Conservation (phyloP, 2,113 vertebrate species). For the Sarotherodon lohbergeri region DNA sequence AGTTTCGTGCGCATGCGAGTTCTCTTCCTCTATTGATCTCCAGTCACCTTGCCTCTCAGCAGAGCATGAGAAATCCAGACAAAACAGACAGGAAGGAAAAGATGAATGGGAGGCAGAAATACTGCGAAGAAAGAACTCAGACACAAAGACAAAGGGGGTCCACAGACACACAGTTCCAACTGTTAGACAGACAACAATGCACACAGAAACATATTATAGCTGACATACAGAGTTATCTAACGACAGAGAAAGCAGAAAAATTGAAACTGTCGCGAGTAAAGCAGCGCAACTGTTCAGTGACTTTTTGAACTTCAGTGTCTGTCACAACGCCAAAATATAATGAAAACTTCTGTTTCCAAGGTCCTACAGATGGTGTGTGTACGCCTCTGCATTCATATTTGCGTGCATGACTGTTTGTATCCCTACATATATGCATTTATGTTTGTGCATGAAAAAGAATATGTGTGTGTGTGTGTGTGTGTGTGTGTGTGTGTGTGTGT, state of each 20-base stretch:
- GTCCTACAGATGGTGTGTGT: not conserved
- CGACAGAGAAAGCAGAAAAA: not conserved
- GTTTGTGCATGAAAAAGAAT: not conserved
- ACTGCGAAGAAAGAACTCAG: not conserved
- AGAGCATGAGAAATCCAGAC: slow-evolving; percentile 29
- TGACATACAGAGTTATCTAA: not conserved
- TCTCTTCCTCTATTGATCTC: slow-evolving; percentile 51
- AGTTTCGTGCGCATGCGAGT: slow-evolving; percentile 9
- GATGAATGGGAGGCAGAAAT: slow-evolving; percentile 30
- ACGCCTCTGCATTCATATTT: not conserved
- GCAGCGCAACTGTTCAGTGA: not conserved
- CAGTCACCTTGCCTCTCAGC: slow-evolving; percentile 27
- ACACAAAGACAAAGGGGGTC: not conserved
- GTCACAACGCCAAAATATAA: slow-evolving; percentile 14
- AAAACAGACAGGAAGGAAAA: slow-evolving; percentile 25
- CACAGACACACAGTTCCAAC: not conserved
- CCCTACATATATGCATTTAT: not conserved
- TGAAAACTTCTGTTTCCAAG: slow-evolving; percentile 22
- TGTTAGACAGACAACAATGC: not conserved
- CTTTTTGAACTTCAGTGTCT: slow-evolving; percentile 32
- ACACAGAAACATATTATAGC: not conserved
- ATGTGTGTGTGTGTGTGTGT: not conserved
- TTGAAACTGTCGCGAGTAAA: not conserved
- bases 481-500: not conserved
- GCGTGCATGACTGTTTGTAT: not conserved